These are phyloP conservation scores for Tiliacea aurago DNA, from an alignment of 2,888 invertebrate genomes.

Conservation along the genomic window DNA sequence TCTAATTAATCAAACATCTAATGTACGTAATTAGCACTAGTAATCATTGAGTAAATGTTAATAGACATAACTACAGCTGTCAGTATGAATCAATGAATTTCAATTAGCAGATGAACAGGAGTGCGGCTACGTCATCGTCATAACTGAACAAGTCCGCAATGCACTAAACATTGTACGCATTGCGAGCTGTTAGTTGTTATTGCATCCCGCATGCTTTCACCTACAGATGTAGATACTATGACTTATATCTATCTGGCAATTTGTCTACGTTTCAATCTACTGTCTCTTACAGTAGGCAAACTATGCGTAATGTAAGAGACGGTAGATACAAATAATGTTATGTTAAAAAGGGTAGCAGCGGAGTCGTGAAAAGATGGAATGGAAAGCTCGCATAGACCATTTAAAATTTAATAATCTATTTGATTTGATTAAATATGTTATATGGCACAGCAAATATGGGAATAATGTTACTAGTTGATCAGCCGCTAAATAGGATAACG, in stretches of 20 bases:
- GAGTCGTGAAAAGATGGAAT: neutral
- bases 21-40: constrained; percentile 25
- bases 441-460: neutral
- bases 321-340: constrained; percentile 3
- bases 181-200: constrained; percentile 75
- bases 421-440: no score
- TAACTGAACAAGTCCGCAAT: constrained; percentile 70
- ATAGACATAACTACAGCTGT: constrained; percentile 31
- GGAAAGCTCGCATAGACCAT: neutral
- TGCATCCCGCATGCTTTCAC: constrained; percentile 75
- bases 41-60: constrained; percentile 32
- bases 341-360: constrained; percentile 14
- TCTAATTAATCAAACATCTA: constrained; percentile 36
- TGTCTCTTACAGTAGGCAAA: neutral
- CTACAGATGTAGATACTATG: constrained; percentile 28
- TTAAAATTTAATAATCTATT: neutral
- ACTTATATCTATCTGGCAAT: constrained; percentile 65
- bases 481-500: constrained; percentile 30
- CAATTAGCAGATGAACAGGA: constrained; percentile 73
- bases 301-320: constrained; percentile 12
- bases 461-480: constrained; percentile 17
- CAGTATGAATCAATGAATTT: constrained; percentile 75
- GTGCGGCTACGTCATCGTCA: constrained; percentile 62
- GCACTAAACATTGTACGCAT: constrained; percentile 73
- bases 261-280: constrained; percentile 55